A percentile compares a stretch with the other conserved stretches of the same genome.
Conservation (phyloP, 1,140 invertebrate species). For the Chrysomallon squamiferum region DNA sequence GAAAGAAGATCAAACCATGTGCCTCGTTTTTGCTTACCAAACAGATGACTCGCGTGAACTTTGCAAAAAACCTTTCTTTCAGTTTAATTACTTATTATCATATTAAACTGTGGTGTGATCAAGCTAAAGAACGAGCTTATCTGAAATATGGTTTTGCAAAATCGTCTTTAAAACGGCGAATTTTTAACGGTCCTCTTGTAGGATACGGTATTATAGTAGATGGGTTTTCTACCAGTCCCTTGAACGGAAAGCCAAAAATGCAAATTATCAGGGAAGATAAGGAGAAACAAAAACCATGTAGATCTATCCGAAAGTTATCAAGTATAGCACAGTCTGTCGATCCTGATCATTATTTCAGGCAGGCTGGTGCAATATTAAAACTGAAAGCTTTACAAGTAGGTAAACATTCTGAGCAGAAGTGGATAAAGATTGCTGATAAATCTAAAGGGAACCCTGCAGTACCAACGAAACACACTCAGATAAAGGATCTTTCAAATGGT, state of each 20-base stretch:
- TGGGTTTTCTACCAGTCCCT: constrained; percentile 51
- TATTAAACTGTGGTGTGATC: constrained; percentile 57
- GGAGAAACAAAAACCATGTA: constrained; percentile 9
- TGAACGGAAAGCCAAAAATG: constrained; percentile 51
- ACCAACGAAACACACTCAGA: constrained; percentile 2
- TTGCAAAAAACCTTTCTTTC: constrained; percentile 46
- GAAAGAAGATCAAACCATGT: constrained; percentile 51
- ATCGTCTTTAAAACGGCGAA: constrained; percentile 49
- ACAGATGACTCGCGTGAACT: constrained; percentile 57
- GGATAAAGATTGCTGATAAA: constrained; percentile 32
- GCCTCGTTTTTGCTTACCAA: constrained; percentile 61
- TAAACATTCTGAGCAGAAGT: constrained; percentile 34
- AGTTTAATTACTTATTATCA: constrained; percentile 49
- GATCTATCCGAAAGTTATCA: background rate
- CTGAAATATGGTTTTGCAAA: constrained; percentile 47
- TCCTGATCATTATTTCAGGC: constrained; percentile 48
- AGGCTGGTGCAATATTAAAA: constrained; percentile 28
- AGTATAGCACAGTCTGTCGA: constrained; percentile 16
- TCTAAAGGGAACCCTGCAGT: background rate
- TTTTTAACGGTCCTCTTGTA: constrained; percentile 48
- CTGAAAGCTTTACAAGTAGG: constrained; percentile 35
- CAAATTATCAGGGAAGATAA: constrained; percentile 25
- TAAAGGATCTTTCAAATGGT: background rate
- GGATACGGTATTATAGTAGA: constrained; percentile 54
- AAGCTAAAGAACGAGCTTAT: constrained; percentile 51